Evolutionary conservation across 2,888 invertebrate species (phyloP).

Genomic region (Drosophila diplacantha): DNA sequence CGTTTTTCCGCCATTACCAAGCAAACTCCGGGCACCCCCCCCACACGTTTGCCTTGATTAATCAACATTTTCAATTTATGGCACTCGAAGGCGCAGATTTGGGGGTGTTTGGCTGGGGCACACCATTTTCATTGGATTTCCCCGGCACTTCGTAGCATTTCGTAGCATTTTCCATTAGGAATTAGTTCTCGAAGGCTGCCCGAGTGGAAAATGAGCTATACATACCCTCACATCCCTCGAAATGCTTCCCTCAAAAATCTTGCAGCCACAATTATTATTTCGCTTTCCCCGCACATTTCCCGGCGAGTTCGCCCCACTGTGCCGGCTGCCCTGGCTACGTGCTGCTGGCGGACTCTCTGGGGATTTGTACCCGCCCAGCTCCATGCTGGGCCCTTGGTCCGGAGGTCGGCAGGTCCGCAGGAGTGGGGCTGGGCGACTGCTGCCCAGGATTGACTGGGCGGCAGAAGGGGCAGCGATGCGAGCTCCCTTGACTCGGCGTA

Average conservation of each 20-base stretch:
- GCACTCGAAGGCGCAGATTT: slow-evolving; percentile 25
- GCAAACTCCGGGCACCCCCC: slow-evolving; percentile 14
- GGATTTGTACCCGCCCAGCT: slow-evolving; percentile 65
- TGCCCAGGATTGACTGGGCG: background rate
- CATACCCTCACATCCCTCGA: too few species aligned
- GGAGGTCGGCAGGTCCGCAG: slow-evolving; percentile 1
- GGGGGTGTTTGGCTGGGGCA: too few species aligned
- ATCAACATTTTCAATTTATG: slow-evolving; percentile 72
- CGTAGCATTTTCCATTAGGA: slow-evolving; percentile 1
- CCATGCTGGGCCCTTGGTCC: slow-evolving; percentile 38
- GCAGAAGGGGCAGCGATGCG: background rate
- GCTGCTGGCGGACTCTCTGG: slow-evolving; percentile 59
- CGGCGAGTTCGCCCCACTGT: slow-evolving; percentile 15
- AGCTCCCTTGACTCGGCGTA: slow-evolving; percentile 45
- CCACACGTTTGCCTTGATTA: slow-evolving; percentile 61
- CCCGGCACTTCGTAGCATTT: background rate
- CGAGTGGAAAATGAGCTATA: background rate
- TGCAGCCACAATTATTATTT: background rate
- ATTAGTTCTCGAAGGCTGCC: background rate
- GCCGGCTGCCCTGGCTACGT: slow-evolving; percentile 48
- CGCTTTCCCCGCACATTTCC: background rate
- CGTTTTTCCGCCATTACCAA: slow-evolving; percentile 33
- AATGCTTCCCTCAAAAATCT: background rate
- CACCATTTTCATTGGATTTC: background rate
- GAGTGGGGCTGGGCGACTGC: too few species aligned